Evolutionary conservation across 2,888 invertebrate species (phyloP), one percentile per base, ranked within the genome.

Genomic region (Eristalis pertinax): DNA sequence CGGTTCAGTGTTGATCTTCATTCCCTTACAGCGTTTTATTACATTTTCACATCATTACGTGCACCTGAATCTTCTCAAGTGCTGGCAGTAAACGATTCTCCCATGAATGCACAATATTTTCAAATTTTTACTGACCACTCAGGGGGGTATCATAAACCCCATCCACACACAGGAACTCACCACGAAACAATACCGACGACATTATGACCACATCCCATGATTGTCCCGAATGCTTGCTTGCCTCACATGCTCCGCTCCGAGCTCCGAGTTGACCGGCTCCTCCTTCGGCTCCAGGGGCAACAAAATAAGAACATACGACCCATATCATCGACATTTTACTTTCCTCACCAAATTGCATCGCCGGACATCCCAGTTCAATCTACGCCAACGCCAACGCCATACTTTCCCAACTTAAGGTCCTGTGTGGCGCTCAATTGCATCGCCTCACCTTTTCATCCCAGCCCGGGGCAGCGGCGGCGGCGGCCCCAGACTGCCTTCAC

Each of bases 301-400:
- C 83, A 83, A 80, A 84, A 77, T 76, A 73, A 69, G 35, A 84
- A 84, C 83, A 84, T 65, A 76, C 72, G 68, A 87, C 62, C 79
- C 84, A 84, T 84, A 84, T 84, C 83, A 84, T 87, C 83, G 73
- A 84, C 80, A 80, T 84, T 87, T 87, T 87, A 84, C 75, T 83
- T 80, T 73, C 43, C 38, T 80, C 60, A 19, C 83, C 50, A 87
- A 87, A 87, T 87, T 84, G 87, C 84, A 87, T 87, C 84, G 76
- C 76, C 72, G 43, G 32, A 60, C 72, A 73, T 80, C 64, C 75
- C 79, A 65, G 74, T 75, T 79, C 82, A 82, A 86, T 86, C 78
- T 79, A 79, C 74, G 82, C 86, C 58, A 86, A 79, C 74, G 82
- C 86, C 58, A 86, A 67, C 69, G 56, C 77, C 65, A 78, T 70